Percentiles rank a stretch among this genome's conserved stretches.
These are phyloP conservation scores for Gorsachius magnificus DNA, from an alignment of 2,797 vertebrate species.

Conservation along the genomic window DNA sequence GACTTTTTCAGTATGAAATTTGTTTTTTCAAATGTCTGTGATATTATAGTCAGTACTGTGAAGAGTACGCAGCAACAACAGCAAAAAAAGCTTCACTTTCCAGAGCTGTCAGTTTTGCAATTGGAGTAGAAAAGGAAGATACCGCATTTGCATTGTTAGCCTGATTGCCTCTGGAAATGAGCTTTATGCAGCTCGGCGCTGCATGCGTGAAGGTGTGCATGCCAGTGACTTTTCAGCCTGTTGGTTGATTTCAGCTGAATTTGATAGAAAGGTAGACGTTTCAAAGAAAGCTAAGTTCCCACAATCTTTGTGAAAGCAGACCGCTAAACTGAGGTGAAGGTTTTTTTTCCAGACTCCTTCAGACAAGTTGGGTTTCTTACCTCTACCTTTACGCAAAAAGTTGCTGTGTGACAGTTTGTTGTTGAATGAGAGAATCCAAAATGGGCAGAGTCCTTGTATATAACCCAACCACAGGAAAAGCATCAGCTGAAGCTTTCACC, in stretches of 20 bases:
- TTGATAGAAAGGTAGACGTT: background rate
- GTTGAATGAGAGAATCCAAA: background rate
- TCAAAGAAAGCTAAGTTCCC: background rate
- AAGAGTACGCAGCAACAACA: background rate
- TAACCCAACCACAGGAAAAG: background rate
- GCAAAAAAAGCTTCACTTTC: background rate
- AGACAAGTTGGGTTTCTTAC: background rate
- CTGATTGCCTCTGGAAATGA: background rate
- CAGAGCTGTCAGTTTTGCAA: background rate
- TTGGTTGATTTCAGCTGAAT: background rate
- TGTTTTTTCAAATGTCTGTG: background rate
- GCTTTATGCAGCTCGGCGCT: background rate
- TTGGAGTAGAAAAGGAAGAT: background rate
- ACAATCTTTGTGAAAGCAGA: background rate
- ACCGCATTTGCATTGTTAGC: background rate
- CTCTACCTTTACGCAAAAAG: background rate
- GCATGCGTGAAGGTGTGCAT: accelerated
- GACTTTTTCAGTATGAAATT: background rate
- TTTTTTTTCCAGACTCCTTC: background rate
- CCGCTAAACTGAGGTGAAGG: background rate
- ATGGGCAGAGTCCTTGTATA: background rate
- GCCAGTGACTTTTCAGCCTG: background rate
- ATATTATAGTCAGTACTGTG: background rate
- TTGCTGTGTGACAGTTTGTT: background rate
- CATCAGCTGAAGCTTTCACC: background rate